Percentiles rank a stretch among this genome's conserved stretches.
phyloP scores from a whole-genome alignment of 2,797 vertebrate genomes.

The Pangasius sanitwongsei region DNA sequence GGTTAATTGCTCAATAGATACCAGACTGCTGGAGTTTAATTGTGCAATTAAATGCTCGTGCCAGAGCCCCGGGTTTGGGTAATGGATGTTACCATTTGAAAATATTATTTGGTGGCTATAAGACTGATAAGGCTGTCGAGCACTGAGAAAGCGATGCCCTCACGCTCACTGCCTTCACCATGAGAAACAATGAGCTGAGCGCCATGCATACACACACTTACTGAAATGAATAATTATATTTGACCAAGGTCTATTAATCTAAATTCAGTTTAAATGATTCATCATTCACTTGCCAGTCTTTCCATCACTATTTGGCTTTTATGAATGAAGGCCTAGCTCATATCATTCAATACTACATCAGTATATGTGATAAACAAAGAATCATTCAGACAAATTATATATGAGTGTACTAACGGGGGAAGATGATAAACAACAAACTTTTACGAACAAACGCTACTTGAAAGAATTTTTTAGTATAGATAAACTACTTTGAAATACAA shows the following conservation, averaged over 20 bases:
- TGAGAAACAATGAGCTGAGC: constrained; percentile 31
- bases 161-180: constrained; percentile 25
- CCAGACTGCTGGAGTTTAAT: constrained; percentile 76
- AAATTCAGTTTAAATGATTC: constrained; percentile 44
- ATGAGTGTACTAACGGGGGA: too few species aligned
- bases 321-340: not conserved
- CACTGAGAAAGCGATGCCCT: constrained; percentile 25
- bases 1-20: constrained; percentile 81
- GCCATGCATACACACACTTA: constrained; percentile 37
- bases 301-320: constrained; percentile 20
- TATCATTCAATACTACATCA: not conserved
- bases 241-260: constrained; percentile 42
- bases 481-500: not conserved
- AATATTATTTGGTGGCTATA: constrained; percentile 63
- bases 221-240: constrained; percentile 43
- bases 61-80: constrained; percentile 64
- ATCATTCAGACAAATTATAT: not conserved
- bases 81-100: constrained; percentile 69
- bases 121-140: constrained; percentile 58
- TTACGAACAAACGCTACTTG: not conserved
- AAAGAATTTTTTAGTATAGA: not conserved
- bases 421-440: not conserved
- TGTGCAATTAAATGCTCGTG: constrained; percentile 74
- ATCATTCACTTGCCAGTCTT: constrained; percentile 38
- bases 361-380: not conserved